phyloP scores from a whole-genome alignment of 53 echinoderm and acorn worm genomes.

The Zoroaster sp. region DNA sequence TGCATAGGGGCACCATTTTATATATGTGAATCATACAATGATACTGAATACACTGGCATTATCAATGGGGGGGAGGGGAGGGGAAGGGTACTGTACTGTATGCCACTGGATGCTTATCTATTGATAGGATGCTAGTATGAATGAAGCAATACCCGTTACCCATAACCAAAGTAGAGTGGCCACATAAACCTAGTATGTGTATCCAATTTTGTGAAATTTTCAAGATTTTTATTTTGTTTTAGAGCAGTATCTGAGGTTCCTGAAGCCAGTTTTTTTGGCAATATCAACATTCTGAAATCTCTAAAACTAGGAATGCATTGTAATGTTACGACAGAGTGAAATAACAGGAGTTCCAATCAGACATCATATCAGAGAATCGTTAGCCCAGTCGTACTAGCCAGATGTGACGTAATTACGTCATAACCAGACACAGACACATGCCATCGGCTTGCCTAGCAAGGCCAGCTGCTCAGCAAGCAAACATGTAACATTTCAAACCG shows the following conservation, averaged over 20 bases:
- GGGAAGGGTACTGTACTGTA: not conserved
- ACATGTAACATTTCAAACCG: not conserved
- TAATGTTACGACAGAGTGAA: not conserved
- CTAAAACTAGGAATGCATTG: not conserved
- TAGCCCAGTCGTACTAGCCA: not conserved
- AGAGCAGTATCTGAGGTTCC: not conserved
- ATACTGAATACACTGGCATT: not conserved
- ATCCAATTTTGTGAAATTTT: not conserved
- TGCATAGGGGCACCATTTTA: no score
- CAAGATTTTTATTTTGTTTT: not conserved
- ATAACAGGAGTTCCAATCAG: not conserved
- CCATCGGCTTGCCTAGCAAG: not conserved
- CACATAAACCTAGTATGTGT: not conserved
- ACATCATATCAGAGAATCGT: not conserved
- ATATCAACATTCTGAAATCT: not conserved
- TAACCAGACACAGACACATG: not conserved
- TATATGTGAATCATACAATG: not conserved
- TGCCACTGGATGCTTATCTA: not conserved
- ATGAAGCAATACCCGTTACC: not conserved
- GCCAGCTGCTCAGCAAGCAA: not conserved
- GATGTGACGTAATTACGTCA: not conserved
- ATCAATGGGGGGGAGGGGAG: not conserved
- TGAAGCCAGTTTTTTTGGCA: not conserved
- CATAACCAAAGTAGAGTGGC: not conserved
- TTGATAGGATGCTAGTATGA: not conserved